Conservation (phyloP, 2,113 vertebrate genomes). For the Microcebus griseorufus region DNA sequence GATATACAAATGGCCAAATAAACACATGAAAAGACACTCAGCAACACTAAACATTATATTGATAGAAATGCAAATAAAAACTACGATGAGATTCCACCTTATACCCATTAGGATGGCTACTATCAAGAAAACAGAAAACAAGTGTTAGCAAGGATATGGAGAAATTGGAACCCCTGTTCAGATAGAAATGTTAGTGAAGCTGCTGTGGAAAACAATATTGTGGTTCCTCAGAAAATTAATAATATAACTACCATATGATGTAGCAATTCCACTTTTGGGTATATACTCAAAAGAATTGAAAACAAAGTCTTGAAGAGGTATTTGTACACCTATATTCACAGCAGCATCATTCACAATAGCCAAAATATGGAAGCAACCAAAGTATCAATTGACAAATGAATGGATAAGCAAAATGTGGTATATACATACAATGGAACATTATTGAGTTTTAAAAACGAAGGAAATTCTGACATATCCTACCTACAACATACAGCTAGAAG, state of each 20-base stretch:
- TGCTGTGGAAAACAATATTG: not conserved
- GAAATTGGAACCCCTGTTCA: not conserved
- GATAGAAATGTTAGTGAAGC: not conserved
- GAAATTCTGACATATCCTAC: not conserved
- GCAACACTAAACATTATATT: not conserved
- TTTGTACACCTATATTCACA: not conserved
- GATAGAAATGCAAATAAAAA: not conserved
- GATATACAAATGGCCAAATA: not conserved
- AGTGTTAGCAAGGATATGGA: not conserved
- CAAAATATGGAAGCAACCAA: not conserved
- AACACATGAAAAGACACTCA: not conserved
- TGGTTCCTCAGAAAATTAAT: not conserved
- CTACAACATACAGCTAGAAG: not conserved
- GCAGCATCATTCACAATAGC: not conserved
- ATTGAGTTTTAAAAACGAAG: not conserved
- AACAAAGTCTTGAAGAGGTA: not conserved
- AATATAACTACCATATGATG: not conserved
- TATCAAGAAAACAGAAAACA: not conserved
- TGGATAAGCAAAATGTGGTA: not conserved
- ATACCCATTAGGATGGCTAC: not conserved
- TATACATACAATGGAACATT: not conserved
- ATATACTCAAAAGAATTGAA: not conserved
- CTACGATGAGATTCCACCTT: not conserved
- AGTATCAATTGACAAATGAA: not conserved
- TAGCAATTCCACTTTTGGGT: not conserved